Evolutionary conservation across 2,113 vertebrate species (phyloP), one percentile per base, ranked within the genome.

Genomic region (Corythaixoides concolor): DNA sequence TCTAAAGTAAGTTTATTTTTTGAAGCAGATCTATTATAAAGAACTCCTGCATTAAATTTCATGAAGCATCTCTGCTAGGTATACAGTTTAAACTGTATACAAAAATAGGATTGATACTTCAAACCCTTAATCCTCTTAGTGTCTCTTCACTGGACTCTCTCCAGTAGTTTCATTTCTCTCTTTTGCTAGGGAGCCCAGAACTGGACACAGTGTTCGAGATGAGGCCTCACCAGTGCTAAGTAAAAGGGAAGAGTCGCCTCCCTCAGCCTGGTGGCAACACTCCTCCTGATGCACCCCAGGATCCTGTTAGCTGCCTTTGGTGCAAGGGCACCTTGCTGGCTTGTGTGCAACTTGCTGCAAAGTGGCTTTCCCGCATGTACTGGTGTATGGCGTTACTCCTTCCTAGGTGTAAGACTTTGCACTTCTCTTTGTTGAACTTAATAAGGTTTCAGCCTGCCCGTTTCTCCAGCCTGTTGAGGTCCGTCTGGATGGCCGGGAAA

Each of bases 261-360:
- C 5, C 13, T 59, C 33, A 59, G 0, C 7, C 21, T 68, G 24
- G 8, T 72, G 55, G 37, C 22, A 75, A 0, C 9, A 11, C 9
- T 26, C 2, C 11, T 70, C 22, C 35, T 26, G 6, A 27, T n/a
- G 45, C 4, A 23, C 11, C 17, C 9, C 23, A 4, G 33, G 50
- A 16, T 55, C 59, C 17, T 70, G 12, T 35, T 6, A 14, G n/a
- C 26, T 2, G 12, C 35, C 60, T 33, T 30, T 15, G 22, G 66
- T 75, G 45, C 56, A 28, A 49, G 21, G 37, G 9, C 63, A 24
- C 43, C 43, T 53, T 45, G 15, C 35, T 63, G 58, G 11, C 59
- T 83, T 30, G 1, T 12, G 5, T 73, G 60, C 39, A 26, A 0
- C 35, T 69, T 72, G 20, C 81, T 82, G 69, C 50, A 52, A 39